A percentile compares a stretch with the other conserved stretches of the same genome.
Conservation (phyloP, 2,113 vertebrate genomes). For the Gnathonemus echidnorhynchus region DNA sequence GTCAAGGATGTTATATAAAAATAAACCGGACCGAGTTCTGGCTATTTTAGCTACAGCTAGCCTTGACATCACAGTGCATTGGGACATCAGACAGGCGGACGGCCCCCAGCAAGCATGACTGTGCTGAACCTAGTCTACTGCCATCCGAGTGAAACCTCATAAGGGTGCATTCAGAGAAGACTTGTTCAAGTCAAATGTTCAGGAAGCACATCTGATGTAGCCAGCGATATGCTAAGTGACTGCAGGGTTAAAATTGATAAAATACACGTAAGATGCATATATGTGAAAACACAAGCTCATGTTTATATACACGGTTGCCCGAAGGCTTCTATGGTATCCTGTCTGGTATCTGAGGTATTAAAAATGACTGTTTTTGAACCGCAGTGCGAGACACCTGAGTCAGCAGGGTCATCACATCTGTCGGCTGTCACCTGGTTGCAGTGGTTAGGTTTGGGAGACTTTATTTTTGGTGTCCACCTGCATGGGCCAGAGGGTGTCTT, state of each 20-base stretch:
- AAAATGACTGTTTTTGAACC: background rate
- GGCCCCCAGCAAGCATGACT: background rate
- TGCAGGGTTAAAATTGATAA: background rate
- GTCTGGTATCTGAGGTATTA: background rate
- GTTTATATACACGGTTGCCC: background rate
- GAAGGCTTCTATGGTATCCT: background rate
- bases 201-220: background rate
- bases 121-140: background rate
- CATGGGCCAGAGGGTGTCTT: background rate
- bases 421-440: background rate
- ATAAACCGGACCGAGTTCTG: background rate
- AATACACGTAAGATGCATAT: background rate
- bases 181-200: background rate
- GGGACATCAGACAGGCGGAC: background rate
- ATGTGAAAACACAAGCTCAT: background rate
- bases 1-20: constrained; percentile 1
- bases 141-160: background rate
- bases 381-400: background rate
- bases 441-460: background rate
- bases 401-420: background rate
- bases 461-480: background rate
- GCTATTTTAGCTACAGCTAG: background rate
- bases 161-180: background rate
- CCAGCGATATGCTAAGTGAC: background rate
- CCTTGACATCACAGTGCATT: background rate